Percentiles rank a stretch among this genome's conserved stretches.
Evolutionary conservation across 2,113 vertebrate species (phyloP).

Genomic region (Irena cyanogastra): DNA sequence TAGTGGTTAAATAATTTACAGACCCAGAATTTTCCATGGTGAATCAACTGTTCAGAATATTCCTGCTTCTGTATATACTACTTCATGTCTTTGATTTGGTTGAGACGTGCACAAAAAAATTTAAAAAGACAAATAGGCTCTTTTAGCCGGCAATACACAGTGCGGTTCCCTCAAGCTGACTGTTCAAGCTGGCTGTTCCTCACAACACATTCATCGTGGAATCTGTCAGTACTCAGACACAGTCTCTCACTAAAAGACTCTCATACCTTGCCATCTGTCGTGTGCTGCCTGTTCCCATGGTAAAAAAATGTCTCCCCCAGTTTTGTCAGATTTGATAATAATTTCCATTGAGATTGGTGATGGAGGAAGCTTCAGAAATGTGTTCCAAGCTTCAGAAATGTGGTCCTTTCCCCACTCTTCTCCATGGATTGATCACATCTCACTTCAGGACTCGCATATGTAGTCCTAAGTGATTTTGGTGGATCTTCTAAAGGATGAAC

Average conservation of each 20-base stretch:
- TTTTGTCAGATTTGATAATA: background rate
- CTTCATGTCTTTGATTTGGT: background rate
- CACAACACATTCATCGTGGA: background rate
- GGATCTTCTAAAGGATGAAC: background rate
- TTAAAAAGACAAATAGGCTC: background rate
- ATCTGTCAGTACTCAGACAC: background rate
- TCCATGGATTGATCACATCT: background rate
- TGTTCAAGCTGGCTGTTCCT: background rate
- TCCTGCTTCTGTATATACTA: background rate
- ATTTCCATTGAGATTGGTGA: background rate
- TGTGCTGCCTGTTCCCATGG: background rate
- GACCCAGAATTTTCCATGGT: background rate
- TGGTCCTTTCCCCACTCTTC: background rate
- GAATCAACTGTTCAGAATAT: background rate
- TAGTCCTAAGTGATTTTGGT: background rate
- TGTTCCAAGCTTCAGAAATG: background rate
- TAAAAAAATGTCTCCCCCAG: background rate
- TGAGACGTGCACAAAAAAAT: background rate
- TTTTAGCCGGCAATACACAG: background rate
- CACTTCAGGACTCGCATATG: background rate
- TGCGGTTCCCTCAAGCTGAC: background rate
- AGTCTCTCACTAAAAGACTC: slow-evolving; percentile 20
- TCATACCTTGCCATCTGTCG: slow-evolving; percentile 30
- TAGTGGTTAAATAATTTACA: background rate
- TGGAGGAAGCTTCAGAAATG: background rate